Conservation (phyloP, 2,797 vertebrate genomes). For the Sitta carolinensis region DNA sequence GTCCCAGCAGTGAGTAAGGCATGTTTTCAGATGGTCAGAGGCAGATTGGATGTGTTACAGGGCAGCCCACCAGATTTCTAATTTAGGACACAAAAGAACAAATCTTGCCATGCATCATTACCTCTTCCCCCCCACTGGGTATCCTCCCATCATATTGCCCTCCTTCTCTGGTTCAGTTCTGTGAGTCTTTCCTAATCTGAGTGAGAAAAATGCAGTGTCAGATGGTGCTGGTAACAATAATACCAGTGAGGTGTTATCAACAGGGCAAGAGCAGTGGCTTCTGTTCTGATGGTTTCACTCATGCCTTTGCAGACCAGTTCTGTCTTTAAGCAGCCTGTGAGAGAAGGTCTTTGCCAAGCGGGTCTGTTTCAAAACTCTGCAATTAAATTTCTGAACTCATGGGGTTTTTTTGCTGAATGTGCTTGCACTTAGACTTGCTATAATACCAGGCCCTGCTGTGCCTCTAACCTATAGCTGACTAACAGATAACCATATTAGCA, state of each 20-base stretch:
- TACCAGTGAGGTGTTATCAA: background rate
- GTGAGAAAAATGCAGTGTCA: background rate
- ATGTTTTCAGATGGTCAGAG: background rate
- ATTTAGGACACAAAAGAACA: background rate
- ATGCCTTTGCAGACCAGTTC: background rate
- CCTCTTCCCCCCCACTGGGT: accelerated
- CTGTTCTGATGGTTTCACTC: background rate
- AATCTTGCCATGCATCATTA: background rate
- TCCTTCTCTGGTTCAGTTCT: background rate
- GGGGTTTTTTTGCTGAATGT: background rate
- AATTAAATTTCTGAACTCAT: background rate
- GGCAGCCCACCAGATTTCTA: background rate
- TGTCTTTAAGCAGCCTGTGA: background rate
- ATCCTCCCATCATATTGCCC: background rate
- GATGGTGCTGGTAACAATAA: background rate
- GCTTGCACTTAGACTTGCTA: background rate
- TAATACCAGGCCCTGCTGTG: background rate
- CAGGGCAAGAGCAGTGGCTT: background rate
- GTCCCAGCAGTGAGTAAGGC: background rate
- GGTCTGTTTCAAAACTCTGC: background rate
- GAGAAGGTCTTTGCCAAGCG: background rate
- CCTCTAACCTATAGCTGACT: background rate
- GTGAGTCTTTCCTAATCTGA: background rate
- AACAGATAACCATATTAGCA: background rate
- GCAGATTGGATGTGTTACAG: background rate